These are phyloP conservation scores for Hippocampus guttulatus DNA, from an alignment of 2,113 vertebrate species.

Conservation along the genomic window DNA sequence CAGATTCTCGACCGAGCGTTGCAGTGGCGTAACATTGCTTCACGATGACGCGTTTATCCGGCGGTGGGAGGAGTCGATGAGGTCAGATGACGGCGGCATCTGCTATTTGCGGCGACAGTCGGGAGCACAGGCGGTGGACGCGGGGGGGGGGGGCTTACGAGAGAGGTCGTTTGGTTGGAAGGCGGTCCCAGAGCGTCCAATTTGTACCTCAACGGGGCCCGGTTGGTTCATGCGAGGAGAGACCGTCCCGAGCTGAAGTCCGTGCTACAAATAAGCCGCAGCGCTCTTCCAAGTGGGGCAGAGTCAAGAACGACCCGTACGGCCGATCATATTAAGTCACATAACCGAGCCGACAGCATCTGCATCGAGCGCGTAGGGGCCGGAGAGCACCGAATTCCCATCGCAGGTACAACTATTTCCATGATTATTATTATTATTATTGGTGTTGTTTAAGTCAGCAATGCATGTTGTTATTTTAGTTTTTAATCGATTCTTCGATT, in stretches of 20 bases:
- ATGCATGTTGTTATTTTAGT: no score
- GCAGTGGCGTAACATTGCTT: constrained; percentile 46
- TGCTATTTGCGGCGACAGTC: constrained; percentile 28
- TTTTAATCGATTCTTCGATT: no score
- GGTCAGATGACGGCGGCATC: constrained; percentile 40
- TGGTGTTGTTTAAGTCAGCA: not conserved
- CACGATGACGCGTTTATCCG: constrained; percentile 46
- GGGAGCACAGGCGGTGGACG: constrained; percentile 22
- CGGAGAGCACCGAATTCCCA: not conserved
- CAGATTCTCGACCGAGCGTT: not conserved
- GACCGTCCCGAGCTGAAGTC: constrained; percentile 73
- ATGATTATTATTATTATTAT: not conserved
- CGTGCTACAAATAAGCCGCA: constrained; percentile 69
- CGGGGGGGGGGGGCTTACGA: not conserved
- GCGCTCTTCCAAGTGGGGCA: constrained; percentile 64
- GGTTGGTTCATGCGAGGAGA: constrained; percentile 68
- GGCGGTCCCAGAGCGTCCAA: constrained; percentile 32
- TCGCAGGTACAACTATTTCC: constrained; percentile 19
- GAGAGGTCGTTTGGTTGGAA: not conserved
- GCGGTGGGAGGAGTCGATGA: constrained; percentile 21
- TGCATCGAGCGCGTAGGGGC: constrained; percentile 6
- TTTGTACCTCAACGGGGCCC: constrained; percentile 20
- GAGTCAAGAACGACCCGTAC: constrained; percentile 33
- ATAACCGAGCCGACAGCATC: constrained; percentile 23
- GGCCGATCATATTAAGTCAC: constrained; percentile 49